Base-by-base conservation (phyloP, 2,888 invertebrate species). In the Oxystoma pomonae region DNA sequence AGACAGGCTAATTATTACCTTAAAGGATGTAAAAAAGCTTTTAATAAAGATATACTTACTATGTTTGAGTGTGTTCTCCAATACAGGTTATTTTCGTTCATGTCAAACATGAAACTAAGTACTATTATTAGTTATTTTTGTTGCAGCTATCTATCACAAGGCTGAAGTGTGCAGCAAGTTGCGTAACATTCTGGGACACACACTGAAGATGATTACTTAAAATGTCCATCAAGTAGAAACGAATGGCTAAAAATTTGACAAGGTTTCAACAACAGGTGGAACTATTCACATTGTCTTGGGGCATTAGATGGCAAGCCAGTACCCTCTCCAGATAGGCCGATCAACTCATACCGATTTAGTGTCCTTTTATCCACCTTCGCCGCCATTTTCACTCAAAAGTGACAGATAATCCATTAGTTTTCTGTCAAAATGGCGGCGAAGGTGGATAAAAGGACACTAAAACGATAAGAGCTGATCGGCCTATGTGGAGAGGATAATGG, bases 241-340 rank as follows among this genome's bases (percentile, higher is more conserved):
- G 66, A 70, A 17, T 73, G 70, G 71, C 7, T 57, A 55, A 57
- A 57, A 18, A 71, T 68, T 55, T 60, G 67, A 1, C 35, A 56
- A 9, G 68, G 65, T 9, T 70, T 71, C 59, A 35, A 64, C 9
- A 22, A 61, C 1, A 62, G 49, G 20, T 71, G 70, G 70, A 67
- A 71, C 60, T 68, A 69, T 62, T 69, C 71, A 17, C 63, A 72
- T 65, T 70, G 69, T 20, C 16, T 70, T 16, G 73, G 71, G 5
- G 64, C 68, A 3, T n/a, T 68, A 2, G 68, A 69, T 60, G 66
- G 69, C 5, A n/a, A n/a, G n/a, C n/a, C n/a, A n/a, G n/a, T n/a
- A n/a, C n/a, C n/a, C n/a, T n/a, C n/a, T n/a, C n/a, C n/a, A n/a
- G n/a, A n/a, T n/a, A n/a, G n/a, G n/a, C n/a, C n/a, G n/a, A n/a